Evolutionary conservation across 2,113 vertebrate genomes (phyloP).

Genomic region (Oceanodroma tethys): DNA sequence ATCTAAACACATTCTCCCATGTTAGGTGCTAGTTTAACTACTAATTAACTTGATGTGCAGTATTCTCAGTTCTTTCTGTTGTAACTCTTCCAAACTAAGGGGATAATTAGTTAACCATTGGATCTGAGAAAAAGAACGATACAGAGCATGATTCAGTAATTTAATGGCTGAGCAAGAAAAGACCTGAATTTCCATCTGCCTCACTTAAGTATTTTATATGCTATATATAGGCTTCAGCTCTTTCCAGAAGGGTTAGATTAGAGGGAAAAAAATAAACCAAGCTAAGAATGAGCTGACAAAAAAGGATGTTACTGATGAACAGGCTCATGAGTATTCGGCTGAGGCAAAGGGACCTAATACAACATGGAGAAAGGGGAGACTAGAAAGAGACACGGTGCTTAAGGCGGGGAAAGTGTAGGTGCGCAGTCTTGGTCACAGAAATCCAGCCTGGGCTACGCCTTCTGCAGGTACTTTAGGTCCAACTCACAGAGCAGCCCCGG

Average conservation of each 20-base stretch:
- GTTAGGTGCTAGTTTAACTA: not conserved
- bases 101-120: not conserved
- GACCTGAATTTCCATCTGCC: slow-evolving; percentile 36
- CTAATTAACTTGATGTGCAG: not conserved
- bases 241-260: slow-evolving; percentile 26
- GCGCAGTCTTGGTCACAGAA: not conserved
- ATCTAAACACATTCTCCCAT: not conserved
- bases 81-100: not conserved
- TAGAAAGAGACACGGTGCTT: not conserved
- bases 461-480: not conserved
- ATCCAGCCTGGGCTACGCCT: rapidly evolving
- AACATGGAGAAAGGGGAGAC: not conserved
- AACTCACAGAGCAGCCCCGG: not conserved
- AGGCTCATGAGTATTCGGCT: not conserved
- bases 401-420: rapidly evolving
- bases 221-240: slow-evolving; percentile 37
- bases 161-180: not conserved
- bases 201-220: slow-evolving; percentile 25
- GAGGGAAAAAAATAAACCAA: not conserved
- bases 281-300: not conserved
- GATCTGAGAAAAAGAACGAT: not conserved
- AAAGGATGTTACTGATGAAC: not conserved
- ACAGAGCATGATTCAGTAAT: not conserved
- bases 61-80: not conserved
- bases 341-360: not conserved